phyloP scores from a whole-genome alignment of 2,888 invertebrate genomes.

The Eupithecia centaureata region DNA sequence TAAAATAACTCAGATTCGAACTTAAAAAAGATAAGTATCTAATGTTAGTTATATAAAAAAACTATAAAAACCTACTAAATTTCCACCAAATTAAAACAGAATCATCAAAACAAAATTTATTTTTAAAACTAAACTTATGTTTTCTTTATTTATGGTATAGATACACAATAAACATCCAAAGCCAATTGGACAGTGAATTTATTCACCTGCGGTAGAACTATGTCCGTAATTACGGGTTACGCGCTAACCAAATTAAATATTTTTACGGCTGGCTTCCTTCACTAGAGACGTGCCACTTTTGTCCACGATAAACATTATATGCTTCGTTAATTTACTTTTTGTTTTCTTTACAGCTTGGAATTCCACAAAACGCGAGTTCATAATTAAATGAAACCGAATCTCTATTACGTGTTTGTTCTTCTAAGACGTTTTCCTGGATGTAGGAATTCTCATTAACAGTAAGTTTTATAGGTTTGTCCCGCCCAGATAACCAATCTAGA shows the following conservation, averaged over 20 bases:
- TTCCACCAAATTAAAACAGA: not conserved
- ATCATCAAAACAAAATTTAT: not conserved
- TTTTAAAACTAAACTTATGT: not conserved
- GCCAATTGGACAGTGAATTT: slow-evolving; percentile 59
- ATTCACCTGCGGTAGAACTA: slow-evolving; percentile 63
- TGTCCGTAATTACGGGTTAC: slow-evolving; percentile 71
- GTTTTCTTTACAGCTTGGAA: slow-evolving; percentile 23
- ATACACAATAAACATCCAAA: slow-evolving; percentile 37
- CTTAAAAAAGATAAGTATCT: too few species aligned
- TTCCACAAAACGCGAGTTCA: slow-evolving; percentile 4
- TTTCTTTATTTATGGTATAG: slow-evolving; percentile 24
- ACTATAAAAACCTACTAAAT: too few species aligned
- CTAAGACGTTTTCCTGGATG: not conserved
- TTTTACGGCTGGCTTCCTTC: slow-evolving; percentile 68
- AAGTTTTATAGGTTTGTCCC: not conserved
- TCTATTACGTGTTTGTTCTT: not conserved
- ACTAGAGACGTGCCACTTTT: slow-evolving; percentile 60
- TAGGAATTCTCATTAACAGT: too few species aligned
- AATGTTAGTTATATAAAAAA: too few species aligned
- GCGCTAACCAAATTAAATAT: slow-evolving; percentile 74
- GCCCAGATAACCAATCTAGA: too few species aligned
- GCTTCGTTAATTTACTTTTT: slow-evolving; percentile 34
- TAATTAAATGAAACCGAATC: not conserved
- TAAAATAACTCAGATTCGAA: too few species aligned
- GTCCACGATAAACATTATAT: slow-evolving; percentile 31